phyloP scores from a whole-genome alignment of 2,797 vertebrate species.

The Falco naumanni region DNA sequence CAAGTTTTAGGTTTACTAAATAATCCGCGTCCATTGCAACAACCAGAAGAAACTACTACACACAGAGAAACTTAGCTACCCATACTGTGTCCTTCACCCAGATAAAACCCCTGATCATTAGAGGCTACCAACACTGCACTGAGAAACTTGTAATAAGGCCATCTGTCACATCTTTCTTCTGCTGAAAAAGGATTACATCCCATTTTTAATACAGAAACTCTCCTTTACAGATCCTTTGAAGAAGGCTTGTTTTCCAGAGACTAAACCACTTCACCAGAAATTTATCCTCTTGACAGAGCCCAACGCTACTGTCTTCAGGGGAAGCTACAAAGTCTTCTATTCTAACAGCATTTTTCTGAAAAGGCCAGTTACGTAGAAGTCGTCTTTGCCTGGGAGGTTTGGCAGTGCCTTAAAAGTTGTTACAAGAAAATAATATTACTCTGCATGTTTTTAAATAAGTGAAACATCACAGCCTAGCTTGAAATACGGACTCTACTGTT shows the following conservation, averaged over 20 bases:
- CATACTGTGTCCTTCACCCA: background rate
- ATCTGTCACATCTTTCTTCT: background rate
- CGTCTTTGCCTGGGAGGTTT: background rate
- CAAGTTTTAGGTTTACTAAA: background rate
- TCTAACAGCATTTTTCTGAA: background rate
- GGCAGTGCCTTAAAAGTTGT: background rate
- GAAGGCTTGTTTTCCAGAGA: background rate
- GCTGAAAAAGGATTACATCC: background rate
- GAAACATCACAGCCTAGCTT: background rate
- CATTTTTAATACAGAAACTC: background rate
- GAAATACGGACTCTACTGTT: background rate
- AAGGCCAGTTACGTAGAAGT: background rate
- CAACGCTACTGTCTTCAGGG: background rate
- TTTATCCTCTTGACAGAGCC: background rate
- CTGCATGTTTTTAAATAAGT: background rate
- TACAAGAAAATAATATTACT: background rate
- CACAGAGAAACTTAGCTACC: background rate
- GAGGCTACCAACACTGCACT: background rate
- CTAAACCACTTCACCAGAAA: background rate
- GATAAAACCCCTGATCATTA: background rate
- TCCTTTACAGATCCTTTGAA: background rate
- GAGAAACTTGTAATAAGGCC: background rate
- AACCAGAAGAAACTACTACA: background rate
- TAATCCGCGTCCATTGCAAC: background rate
- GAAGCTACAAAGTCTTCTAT: background rate